Base-by-base conservation (phyloP, 2,797 vertebrate genomes). In the Acanthiza pusilla region DNA sequence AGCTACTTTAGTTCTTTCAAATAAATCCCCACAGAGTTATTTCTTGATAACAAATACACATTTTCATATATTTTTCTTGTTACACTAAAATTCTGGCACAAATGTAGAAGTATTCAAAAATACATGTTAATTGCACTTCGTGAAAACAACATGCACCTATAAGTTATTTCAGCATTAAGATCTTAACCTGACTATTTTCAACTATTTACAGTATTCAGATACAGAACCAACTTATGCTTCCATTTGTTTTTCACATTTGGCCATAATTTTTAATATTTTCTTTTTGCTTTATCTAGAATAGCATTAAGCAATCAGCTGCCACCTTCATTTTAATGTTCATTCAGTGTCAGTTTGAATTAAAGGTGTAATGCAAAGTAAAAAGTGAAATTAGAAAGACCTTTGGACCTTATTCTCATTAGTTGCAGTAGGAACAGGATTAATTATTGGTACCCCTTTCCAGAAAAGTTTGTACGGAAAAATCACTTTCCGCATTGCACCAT, bases 401-500 rank as follows among this genome's bases (percentile, higher is more conserved):
- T 43, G 19, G 23, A 58, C 5, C 5, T 66, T 50, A 21, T 38
- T 93, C 13, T 27, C 1, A 0, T 42, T 45, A 57, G 17, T 5
- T 62, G 14, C 19, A 21, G 18, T 15, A 32, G 47, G 13, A 79
- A 73, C 11, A 63, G 18, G 5, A 40, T 80, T 76, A 73, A 38
- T 73, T 86, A 58, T 23, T 3, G 14, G 40, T 25, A 40, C 2
- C 7, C 8, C 45, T 4, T 57, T 73, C 57, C 38, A 58, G 36
- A 54, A 66, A 54, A 74, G 38, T 4, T 57, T 53, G 2, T 27
- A 20, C 13, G 12, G 27, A 67, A 90, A 82, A 75, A 36, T 32
- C 13, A 16, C 34, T 47, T 85, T 72, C 4, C 0, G 0, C 20
- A 2, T 54, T 16, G 34, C 0, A 1, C 9, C 20, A 17, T 58